Conservation (phyloP, 1,140 invertebrate genomes). For the Solenopsis invicta region DNA sequence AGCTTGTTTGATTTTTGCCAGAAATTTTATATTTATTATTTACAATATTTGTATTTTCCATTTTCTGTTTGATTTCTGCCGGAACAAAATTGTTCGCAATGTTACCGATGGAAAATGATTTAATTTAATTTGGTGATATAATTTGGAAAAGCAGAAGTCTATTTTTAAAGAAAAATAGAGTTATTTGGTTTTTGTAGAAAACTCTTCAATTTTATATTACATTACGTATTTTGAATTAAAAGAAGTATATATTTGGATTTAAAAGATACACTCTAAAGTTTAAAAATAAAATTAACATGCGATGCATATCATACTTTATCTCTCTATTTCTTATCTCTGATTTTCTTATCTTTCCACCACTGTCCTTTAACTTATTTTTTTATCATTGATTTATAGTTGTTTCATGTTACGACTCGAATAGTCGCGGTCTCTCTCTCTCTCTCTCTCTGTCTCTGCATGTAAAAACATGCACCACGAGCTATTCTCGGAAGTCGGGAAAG, state of each 20-base stretch:
- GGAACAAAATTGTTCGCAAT: no score
- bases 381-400: not conserved
- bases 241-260: not conserved
- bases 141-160: no score
- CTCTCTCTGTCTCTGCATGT: no score
- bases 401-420: conserved; percentile 10
- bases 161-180: no score
- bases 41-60: no score
- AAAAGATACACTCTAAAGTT: not conserved
- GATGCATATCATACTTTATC: not conserved
- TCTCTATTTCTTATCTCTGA: not conserved
- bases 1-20: no score
- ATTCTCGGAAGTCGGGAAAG: conserved; percentile 43
- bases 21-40: no score
- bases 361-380: not conserved
- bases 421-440: not conserved
- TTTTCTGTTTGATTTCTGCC: no score
- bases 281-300: not conserved
- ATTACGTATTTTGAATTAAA: not conserved
- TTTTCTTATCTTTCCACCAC: conserved; percentile 20
- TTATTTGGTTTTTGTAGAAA: no score
- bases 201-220: no score
- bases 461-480: conserved; percentile 42
- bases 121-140: no score
- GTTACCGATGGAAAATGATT: no score